phyloP scores from a whole-genome alignment of 2,888 invertebrate genomes.

The Lucinisca nassula region DNA sequence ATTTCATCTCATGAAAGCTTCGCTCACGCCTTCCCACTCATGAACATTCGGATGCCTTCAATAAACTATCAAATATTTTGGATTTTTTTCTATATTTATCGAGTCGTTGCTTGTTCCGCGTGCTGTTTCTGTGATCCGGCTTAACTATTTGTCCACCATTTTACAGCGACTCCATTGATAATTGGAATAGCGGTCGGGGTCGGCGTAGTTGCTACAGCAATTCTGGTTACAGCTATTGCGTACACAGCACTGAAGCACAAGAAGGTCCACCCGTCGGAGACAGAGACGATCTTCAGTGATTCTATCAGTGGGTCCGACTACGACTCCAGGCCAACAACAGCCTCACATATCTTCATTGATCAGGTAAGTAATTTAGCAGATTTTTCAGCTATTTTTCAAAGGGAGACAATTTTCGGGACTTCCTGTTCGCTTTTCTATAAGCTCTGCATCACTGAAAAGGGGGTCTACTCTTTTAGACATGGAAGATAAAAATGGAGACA shows the following conservation, averaged over 20 bases:
- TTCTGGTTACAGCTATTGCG: conserved; percentile 30
- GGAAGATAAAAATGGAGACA: too few relatives aligned
- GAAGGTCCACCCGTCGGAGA: conserved; percentile 61
- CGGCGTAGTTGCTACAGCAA: conserved; percentile 25
- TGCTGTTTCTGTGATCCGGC: too few relatives aligned
- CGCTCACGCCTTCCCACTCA: too few relatives aligned
- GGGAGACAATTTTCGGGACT: too few relatives aligned
- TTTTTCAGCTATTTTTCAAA: background rate
- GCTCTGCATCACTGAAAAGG: too few relatives aligned
- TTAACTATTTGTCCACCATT: too few relatives aligned
- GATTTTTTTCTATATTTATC: background rate
- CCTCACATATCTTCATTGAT: conserved; percentile 65
- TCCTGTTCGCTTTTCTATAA: too few relatives aligned
- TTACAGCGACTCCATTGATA: conserved; percentile 49
- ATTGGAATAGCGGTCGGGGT: conserved; percentile 52
- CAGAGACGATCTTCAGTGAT: conserved; percentile 45
- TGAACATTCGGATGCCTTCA: too few relatives aligned
- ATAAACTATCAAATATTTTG: too few relatives aligned
- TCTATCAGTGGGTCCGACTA: conserved; percentile 23
- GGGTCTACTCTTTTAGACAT: too few relatives aligned
- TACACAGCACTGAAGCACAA: conserved; percentile 42
- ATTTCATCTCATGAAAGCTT: background rate
- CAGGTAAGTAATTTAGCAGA: conserved; percentile 34
- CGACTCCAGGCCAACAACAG: conserved; percentile 61
- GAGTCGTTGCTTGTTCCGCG: too few relatives aligned